Conservation (phyloP, 2,797 vertebrate genomes). For the Loris lydekkerianus region DNA sequence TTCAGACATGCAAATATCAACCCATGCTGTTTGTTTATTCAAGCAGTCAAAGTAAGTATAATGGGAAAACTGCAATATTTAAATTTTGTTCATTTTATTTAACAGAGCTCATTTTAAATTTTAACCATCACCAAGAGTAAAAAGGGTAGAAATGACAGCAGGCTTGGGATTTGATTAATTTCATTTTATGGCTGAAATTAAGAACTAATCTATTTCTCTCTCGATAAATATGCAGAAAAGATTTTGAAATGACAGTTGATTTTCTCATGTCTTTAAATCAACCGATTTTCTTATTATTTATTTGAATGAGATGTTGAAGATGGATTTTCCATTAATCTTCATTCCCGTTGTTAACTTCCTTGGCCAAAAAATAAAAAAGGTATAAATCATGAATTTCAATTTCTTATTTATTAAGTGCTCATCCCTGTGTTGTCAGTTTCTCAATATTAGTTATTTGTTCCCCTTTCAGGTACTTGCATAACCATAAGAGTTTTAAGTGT, state of each 20-base stretch:
- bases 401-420: slow-evolving; percentile 63
- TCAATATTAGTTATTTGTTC: slow-evolving; percentile 5
- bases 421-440: slow-evolving; percentile 48
- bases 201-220: slow-evolving; percentile 63
- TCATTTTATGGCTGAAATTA: slow-evolving; percentile 69
- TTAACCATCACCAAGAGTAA: slow-evolving; percentile 49
- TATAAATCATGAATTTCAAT: neutral
- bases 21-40: slow-evolving; percentile 62
- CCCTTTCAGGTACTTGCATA: slow-evolving; percentile 33
- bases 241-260: slow-evolving; percentile 68
- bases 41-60: slow-evolving; percentile 67
- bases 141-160: slow-evolving; percentile 59
- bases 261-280: slow-evolving; percentile 72
- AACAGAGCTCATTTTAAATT: slow-evolving; percentile 54
- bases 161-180: slow-evolving; percentile 63
- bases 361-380: slow-evolving; percentile 55
- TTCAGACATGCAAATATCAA: slow-evolving; percentile 58
- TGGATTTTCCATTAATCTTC: slow-evolving; percentile 58
- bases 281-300: slow-evolving; percentile 46
- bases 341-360: slow-evolving; percentile 69
- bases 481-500: slow-evolving; percentile 44
- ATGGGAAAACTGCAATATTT: slow-evolving; percentile 61
- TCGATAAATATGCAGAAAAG: slow-evolving; percentile 41
- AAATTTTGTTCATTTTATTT: slow-evolving; percentile 66
- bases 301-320: slow-evolving; percentile 46